Base-by-base conservation (phyloP, 1,140 invertebrate species). In the Drosophila bipectinata region DNA sequence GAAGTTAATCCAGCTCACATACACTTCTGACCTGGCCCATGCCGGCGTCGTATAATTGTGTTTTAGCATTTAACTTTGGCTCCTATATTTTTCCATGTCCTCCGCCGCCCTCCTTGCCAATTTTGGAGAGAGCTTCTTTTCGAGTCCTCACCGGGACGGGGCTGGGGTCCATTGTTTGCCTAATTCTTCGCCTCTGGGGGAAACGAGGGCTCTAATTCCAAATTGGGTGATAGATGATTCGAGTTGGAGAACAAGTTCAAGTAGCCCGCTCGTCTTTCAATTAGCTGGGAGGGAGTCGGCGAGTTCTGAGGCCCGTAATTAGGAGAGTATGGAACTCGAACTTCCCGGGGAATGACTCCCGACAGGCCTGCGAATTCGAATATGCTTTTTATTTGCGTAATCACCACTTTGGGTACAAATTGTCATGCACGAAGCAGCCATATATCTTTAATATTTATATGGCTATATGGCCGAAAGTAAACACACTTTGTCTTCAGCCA, bases 41-140 rank as follows among this genome's bases (percentile, higher is more conserved):
- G 77, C 77, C 58, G 61, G 77, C 74, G 64, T 68, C 66, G 77
- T 78, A 85, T 85, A 85, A 85, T 85, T 85, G 82, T 81, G 75
- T 85, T 85, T 85, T 85, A 85, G 82, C 82, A 85, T 85, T 85
- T 85, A 85, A 85, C 82, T 85, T 85, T 85, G 82, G 82, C 81
- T 81, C 63, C 79, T 64, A 45, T 21, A 52, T 60, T 34, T n/a
- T 15, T 30, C 24, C 34, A 26, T 60, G 18, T 56, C 48, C 26
- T 45, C 47, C 61, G 14, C 41, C 41, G n/a, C 14, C 63, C 49
- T 56, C 61, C 34, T 81, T 68, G 61, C 81, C 81, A 81, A 81
- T 78, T 85, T 82, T 74, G 81, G 81, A 67, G 47, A 62, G 62
- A 76, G 66, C 73, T 74, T 61, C 62, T 66, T 63, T 76, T 77